Conservation (phyloP, 2,888 invertebrate genomes). For the Elegia similella region DNA sequence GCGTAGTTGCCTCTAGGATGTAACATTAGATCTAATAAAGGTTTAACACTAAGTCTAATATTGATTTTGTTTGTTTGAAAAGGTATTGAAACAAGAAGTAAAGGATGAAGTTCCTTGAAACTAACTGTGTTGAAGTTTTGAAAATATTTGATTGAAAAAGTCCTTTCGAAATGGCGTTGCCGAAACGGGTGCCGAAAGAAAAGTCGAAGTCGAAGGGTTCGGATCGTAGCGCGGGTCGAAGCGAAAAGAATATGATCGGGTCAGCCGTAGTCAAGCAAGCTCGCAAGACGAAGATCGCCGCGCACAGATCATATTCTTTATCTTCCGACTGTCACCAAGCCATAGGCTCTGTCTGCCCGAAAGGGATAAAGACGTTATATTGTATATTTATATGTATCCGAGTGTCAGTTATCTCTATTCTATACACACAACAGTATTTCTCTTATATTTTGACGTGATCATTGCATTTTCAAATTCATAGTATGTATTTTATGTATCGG, state of each 20-base stretch:
- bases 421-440: conserved; percentile 35
- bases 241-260: conserved; percentile 77
- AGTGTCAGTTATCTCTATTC: conserved; percentile 19
- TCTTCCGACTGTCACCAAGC: conserved; percentile 31
- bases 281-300: conserved; percentile 62
- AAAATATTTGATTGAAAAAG: conserved; percentile 76
- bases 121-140: conserved; percentile 80
- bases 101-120: conserved; percentile 87
- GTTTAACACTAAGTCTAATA: conserved; percentile 82
- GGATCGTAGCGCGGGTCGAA: conserved; percentile 54
- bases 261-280: conserved; percentile 55
- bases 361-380: too few relatives aligned
- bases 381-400: too few relatives aligned
- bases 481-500: conserved; percentile 60
- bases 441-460: conserved; percentile 41
- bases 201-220: conserved; percentile 52
- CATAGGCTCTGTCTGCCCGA: too few relatives aligned
- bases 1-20: conserved; percentile 68
- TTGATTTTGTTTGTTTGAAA: conserved; percentile 90
- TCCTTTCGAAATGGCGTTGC: conserved; percentile 70
- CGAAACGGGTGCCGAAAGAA: conserved; percentile 56
- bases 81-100: conserved; percentile 92
- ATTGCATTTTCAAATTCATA: conserved; percentile 55
- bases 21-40: conserved; percentile 76
- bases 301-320: conserved; percentile 71